A percentile compares a stretch with the other conserved stretches of the same genome.
Evolutionary conservation across 2,113 vertebrate genomes (phyloP).

Genomic region (Nettapus auritus): DNA sequence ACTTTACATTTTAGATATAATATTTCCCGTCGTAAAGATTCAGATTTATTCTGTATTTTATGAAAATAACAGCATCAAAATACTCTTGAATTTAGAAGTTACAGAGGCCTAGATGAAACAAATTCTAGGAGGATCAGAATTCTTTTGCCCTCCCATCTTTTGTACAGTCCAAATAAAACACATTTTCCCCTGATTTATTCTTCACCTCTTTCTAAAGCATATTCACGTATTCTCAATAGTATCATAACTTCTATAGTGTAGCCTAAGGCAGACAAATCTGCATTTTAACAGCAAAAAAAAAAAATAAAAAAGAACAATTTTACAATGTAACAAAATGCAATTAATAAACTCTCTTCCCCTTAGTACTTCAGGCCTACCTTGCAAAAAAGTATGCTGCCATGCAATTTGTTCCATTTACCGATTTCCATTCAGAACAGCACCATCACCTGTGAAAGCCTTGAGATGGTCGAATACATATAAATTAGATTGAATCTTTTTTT

Average conservation of each 20-base stretch:
- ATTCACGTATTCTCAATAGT: neutral
- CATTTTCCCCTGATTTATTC: neutral
- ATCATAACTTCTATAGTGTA: neutral
- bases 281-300: neutral
- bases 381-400: neutral
- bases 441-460: neutral
- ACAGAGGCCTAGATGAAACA: neutral
- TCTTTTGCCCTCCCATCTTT: neutral
- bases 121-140: neutral
- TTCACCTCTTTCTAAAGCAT: neutral
- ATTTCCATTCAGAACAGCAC: neutral
- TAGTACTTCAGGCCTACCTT: neutral
- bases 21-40: neutral
- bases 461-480: neutral
- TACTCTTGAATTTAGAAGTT: neutral
- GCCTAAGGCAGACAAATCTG: neutral
- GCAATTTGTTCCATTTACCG: neutral
- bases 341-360: fast-evolving
- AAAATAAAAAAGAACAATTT: neutral
- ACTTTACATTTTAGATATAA: neutral
- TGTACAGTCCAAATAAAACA: neutral
- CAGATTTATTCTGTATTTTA: neutral
- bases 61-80: neutral
- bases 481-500: neutral
- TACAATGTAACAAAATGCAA: neutral